phyloP scores from a whole-genome alignment of 2,797 vertebrate genomes.

The Meriones psammophilus region DNA sequence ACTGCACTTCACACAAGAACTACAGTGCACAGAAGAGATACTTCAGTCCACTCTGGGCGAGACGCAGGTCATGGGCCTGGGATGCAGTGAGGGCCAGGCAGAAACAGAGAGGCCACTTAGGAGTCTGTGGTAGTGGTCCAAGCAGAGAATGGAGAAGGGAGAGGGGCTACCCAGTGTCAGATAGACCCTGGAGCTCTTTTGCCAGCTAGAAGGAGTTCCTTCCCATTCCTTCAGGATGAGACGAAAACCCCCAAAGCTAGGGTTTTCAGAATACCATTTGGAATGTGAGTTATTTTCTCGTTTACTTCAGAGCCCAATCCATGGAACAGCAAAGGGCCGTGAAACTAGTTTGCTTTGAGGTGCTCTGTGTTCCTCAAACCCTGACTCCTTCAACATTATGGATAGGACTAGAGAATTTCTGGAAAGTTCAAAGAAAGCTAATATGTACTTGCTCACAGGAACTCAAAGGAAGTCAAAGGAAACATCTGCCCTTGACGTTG shows the following conservation, averaged over 20 bases:
- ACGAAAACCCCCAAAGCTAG: background rate
- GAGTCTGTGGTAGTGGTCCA: background rate
- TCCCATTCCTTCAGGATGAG: background rate
- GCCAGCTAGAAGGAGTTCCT: background rate
- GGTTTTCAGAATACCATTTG: background rate
- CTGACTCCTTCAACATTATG: background rate
- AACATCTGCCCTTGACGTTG: background rate
- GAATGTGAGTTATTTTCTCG: background rate
- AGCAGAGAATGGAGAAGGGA: background rate
- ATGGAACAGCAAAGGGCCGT: background rate
- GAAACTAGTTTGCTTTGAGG: background rate
- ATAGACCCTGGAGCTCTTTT: background rate
- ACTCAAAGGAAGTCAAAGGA: conserved; percentile 9
- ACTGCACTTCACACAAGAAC: background rate
- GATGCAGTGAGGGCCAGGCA: too few relatives aligned
- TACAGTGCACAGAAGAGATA: too few relatives aligned
- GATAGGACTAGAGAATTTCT: background rate
- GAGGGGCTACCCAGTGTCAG: background rate
- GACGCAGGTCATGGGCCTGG: background rate
- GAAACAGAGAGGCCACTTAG: background rate
- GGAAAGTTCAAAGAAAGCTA: background rate
- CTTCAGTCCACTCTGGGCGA: background rate
- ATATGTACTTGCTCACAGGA: background rate
- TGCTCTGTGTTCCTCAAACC: background rate
- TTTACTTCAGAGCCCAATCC: background rate